Percentiles rank a stretch among this genome's conserved stretches.
Conservation (phyloP, 2,113 vertebrate species). For the Brachypodius melanocephalos region DNA sequence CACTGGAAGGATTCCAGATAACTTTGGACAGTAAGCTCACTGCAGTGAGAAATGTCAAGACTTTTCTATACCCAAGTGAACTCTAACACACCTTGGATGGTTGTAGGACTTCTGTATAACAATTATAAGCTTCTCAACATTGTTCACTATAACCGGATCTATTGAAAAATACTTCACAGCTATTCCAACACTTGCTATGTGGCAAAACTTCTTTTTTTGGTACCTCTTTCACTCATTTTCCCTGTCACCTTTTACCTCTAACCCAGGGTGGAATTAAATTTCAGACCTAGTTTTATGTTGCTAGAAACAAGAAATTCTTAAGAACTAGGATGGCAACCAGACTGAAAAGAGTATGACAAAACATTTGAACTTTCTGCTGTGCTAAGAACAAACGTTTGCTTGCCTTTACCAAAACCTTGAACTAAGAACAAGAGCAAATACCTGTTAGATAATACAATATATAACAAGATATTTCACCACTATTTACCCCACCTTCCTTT, state of each 20-base stretch:
- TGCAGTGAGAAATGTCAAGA: not conserved
- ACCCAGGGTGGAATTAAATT: not conserved
- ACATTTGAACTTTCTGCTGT: not conserved
- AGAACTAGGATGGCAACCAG: not conserved
- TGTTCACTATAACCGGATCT: not conserved
- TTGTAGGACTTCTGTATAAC: not conserved
- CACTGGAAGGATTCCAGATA: not conserved
- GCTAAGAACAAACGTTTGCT: not conserved
- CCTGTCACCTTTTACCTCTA: not conserved
- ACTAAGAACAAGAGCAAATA: not conserved
- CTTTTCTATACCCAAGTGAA: not conserved
- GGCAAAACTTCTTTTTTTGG: not conserved
- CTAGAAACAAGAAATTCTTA: not conserved
- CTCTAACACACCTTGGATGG: not conserved
- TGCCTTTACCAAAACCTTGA: not conserved
- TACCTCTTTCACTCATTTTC: not conserved
- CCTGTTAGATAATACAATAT: not conserved
- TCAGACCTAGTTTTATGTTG: not conserved
- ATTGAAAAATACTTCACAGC: not conserved
- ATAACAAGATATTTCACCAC: not conserved
- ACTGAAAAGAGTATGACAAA: not conserved
- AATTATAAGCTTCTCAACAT: not conserved
- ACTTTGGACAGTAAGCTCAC: not conserved
- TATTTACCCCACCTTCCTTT: not conserved
- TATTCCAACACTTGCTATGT: not conserved